Evolutionary conservation across 2,888 invertebrate species (phyloP), one percentile per base, ranked within the genome.

Genomic region (Tinea pellionella): DNA sequence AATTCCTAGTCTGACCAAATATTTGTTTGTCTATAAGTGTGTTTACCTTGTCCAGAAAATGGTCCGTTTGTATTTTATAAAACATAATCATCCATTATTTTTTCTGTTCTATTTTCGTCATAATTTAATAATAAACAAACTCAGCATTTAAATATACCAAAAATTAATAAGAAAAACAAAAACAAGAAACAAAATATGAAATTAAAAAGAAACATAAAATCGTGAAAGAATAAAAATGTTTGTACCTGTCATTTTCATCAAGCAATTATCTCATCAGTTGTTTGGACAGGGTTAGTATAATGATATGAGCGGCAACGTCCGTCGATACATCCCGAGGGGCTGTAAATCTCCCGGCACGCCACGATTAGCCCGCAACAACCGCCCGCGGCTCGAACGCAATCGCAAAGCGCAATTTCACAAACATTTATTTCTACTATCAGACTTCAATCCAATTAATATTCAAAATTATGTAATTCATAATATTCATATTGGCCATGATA

Each of bases 271-370:
- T 55, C 55, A 55, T 55, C 55, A 55, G n/a, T 29, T 15, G 55
- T 55, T 19, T 13, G 16, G 47, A 47, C 47, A 47, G 47, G 16
- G 2, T n/a, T 55, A 12, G 37, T 32, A 15, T 57, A 57, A 57
- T 57, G 30, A 32, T 32, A 57, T 57, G 32, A 57, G 32, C 30
- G 16, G 29, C 57, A 57, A 32, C 16, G 57, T 47, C 55, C 55
- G 55, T 30, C 57, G 57, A 73, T 73, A 65, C 69, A 61, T 71
- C 80, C 74, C 79, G 59, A 63, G 73, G 76, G 80, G 73, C 75
- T 64, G 78, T 81, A 80, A 79, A 82, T 79, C 79, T 75, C 70
- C 70, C 67, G 66, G 68, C 69, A 66, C 66, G 68, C 64, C 65
- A 66, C 76, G 79, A 80, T 79, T 79, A 80, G 78, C 75, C 65